These are phyloP conservation scores for Hyalella azteca DNA, from an alignment of 2,888 invertebrate species.

Conservation along the genomic window DNA sequence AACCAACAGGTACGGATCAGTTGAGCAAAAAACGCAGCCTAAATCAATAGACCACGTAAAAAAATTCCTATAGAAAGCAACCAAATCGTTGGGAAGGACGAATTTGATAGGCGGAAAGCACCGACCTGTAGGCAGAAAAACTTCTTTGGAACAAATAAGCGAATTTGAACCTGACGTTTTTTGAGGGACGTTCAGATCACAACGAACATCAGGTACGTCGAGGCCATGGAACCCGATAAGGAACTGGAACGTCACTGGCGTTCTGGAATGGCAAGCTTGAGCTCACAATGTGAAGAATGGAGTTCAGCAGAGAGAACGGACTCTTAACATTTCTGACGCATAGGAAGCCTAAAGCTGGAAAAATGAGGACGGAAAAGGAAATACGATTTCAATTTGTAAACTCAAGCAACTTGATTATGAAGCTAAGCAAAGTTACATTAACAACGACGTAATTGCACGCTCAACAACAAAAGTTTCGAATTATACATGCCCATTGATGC, in stretches of 20 bases:
- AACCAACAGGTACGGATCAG: neutral
- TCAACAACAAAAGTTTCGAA: too few species aligned
- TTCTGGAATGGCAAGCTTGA: conserved; percentile 10
- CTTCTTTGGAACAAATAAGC: neutral
- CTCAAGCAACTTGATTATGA: too few species aligned
- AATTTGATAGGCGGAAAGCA: neutral
- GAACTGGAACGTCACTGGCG: neutral
- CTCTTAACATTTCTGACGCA: neutral
- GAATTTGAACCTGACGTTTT: conserved; percentile 11
- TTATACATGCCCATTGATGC: too few species aligned
- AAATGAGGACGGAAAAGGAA: too few species aligned
- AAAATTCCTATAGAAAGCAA: neutral
- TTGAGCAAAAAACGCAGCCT: neutral
- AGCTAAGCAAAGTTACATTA: too few species aligned
- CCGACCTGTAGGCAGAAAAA: neutral
- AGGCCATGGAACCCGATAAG: neutral
- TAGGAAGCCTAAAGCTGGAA: too few species aligned
- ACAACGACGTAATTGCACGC: too few species aligned
- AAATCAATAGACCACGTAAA: neutral
- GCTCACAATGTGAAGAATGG: neutral
- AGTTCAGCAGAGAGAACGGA: neutral
- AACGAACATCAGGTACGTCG: neutral
- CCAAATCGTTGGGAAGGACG: neutral
- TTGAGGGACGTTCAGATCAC: neutral
- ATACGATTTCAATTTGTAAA: too few species aligned